These are phyloP conservation scores for Ectropis crepuscularia DNA, from an alignment of 2,888 invertebrate species.

Conservation along the genomic window DNA sequence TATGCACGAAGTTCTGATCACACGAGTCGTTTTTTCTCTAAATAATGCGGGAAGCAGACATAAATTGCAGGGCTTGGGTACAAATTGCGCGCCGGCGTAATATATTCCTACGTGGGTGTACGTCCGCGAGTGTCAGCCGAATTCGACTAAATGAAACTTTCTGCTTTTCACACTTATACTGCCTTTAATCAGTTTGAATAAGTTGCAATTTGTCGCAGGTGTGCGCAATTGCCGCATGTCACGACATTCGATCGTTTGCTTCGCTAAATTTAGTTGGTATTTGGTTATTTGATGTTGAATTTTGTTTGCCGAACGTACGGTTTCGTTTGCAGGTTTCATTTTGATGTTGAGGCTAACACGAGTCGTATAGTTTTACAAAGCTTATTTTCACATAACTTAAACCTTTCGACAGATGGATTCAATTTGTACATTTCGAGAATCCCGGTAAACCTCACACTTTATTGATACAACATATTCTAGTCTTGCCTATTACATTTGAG, in stretches of 20 bases:
- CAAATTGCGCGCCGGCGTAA: slow-evolving; percentile 75
- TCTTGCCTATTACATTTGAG: too few relatives aligned
- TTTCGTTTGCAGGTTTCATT: too few relatives aligned
- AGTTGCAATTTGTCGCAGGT: slow-evolving; percentile 57
- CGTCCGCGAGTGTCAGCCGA: slow-evolving; percentile 62
- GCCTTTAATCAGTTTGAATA: slow-evolving; percentile 67
- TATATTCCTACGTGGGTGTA: slow-evolving; percentile 67
- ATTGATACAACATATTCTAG: too few relatives aligned
- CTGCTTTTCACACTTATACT: slow-evolving; percentile 62
- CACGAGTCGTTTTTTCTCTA: slow-evolving; percentile 58
- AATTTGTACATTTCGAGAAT: too few relatives aligned
- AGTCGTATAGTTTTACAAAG: too few relatives aligned
- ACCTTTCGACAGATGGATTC: too few relatives aligned
- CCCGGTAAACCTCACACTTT: too few relatives aligned
- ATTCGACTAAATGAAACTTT: slow-evolving; percentile 64
- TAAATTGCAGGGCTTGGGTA: slow-evolving; percentile 75
- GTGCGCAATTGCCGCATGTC: slow-evolving; percentile 34
- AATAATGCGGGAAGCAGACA: slow-evolving; percentile 72
- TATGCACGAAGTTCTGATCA: slow-evolving; percentile 43
- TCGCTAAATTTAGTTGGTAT: slow-evolving; percentile 23
- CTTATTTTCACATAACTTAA: too few relatives aligned
- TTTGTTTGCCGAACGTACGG: too few relatives aligned
- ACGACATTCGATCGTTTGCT: slow-evolving; percentile 15
- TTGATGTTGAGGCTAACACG: too few relatives aligned
- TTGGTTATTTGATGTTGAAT: slow-evolving; percentile 8